Conservation (phyloP, 1,140 invertebrate genomes). For the Eupristina koningsbergeri region DNA sequence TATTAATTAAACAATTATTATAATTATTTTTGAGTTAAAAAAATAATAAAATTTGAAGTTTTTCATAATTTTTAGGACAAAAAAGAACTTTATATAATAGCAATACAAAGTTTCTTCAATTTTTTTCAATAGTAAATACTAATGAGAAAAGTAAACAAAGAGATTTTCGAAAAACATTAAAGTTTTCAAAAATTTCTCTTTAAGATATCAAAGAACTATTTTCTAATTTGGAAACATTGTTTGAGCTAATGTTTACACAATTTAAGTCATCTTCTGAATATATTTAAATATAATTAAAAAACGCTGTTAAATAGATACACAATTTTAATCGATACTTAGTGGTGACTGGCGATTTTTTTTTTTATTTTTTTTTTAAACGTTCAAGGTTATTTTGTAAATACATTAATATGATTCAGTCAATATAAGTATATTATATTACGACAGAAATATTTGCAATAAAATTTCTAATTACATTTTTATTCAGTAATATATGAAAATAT, state of each 20-base stretch:
- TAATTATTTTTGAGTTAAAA: too few species aligned
- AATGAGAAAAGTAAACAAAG: too few species aligned
- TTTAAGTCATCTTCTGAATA: neutral
- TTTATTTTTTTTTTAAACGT: neutral
- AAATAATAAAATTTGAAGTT: too few species aligned
- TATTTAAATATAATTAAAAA: slow-evolving; percentile 3
- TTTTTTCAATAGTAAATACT: too few species aligned
- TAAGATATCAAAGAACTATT: neutral
- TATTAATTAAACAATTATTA: too few species aligned
- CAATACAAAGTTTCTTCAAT: too few species aligned
- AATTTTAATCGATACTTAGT: neutral
- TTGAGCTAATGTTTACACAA: neutral
- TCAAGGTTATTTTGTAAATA: neutral
- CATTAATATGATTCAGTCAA: neutral
- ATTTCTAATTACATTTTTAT: neutral
- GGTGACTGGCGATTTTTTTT: neutral
- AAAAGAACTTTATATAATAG: too few species aligned
- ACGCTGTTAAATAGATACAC: neutral
- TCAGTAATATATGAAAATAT: neutral
- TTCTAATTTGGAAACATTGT: neutral
- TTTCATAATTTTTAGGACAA: too few species aligned
- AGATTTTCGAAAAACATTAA: too few species aligned
- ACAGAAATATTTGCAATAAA: neutral
- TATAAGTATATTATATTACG: neutral
- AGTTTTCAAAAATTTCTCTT: too few species aligned